Conservation (phyloP, 2,113 vertebrate genomes). For the Myiopsitta monachus region DNA sequence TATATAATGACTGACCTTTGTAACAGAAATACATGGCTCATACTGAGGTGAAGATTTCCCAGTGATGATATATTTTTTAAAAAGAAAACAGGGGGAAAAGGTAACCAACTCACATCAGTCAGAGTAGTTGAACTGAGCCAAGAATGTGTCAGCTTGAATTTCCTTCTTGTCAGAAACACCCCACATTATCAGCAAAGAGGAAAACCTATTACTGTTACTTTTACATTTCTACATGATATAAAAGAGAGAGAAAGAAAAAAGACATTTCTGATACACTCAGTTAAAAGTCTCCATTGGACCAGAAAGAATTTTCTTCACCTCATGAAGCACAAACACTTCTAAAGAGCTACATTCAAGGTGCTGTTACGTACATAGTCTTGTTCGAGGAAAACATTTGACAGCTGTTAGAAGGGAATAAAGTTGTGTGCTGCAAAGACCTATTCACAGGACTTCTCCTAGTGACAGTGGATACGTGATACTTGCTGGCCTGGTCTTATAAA, state of each 20-base stretch:
- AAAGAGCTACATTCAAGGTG: background rate
- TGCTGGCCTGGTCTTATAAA: background rate
- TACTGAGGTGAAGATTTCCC: constrained; percentile 35
- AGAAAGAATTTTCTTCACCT: constrained; percentile 35
- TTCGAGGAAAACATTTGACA: background rate
- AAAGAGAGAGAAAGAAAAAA: background rate
- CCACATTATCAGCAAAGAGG: constrained; percentile 10
- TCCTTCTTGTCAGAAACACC: constrained; percentile 34
- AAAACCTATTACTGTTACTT: constrained; percentile 31
- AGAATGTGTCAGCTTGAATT: constrained; percentile 11
- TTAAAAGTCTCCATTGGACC: background rate
- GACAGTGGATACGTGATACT: background rate
- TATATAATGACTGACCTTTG: constrained; percentile 45
- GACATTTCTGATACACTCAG: background rate
- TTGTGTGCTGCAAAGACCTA: background rate
- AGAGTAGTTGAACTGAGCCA: constrained; percentile 20
- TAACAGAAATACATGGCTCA: constrained; percentile 20
- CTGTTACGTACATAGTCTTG: background rate
- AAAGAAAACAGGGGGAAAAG: constrained; percentile 18
- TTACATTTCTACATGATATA: constrained; percentile 21
- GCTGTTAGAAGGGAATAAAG: background rate
- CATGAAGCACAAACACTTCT: constrained; percentile 13
- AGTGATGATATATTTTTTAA: constrained; percentile 32
- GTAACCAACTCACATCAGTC: constrained; percentile 39
- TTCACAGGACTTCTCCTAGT: background rate